Percentiles rank a stretch among this genome's conserved stretches.
Evolutionary conservation across 2,888 invertebrate species (phyloP).

Genomic region (Vanessa cardui): DNA sequence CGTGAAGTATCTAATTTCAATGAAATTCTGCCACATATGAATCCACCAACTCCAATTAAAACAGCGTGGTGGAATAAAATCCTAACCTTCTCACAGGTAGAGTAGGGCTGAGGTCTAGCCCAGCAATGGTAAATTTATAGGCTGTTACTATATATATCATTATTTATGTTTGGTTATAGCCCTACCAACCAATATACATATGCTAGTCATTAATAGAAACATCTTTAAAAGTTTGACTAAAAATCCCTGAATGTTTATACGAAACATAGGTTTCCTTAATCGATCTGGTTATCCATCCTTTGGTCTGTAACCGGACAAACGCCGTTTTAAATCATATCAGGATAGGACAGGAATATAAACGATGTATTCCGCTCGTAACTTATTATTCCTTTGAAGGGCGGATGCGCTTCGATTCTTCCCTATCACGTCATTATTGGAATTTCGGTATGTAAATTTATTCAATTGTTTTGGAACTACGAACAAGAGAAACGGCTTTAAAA

Average conservation of each 20-base stretch:
- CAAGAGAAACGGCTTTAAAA: too few relatives aligned
- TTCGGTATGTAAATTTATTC: background rate
- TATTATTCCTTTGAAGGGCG: constrained; percentile 5
- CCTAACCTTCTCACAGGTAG: too few relatives aligned
- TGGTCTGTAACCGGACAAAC: background rate
- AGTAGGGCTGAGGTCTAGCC: too few relatives aligned
- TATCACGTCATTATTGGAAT: background rate
- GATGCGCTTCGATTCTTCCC: background rate
- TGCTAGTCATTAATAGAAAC: background rate
- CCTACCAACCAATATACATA: background rate
- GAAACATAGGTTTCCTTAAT: background rate
- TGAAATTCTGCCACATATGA: too few relatives aligned
- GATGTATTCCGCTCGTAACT: constrained; percentile 8
- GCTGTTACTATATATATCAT: too few relatives aligned
- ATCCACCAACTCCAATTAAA: too few relatives aligned
- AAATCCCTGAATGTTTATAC: background rate
- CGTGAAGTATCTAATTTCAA: too few relatives aligned
- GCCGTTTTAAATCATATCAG: constrained; percentile 22
- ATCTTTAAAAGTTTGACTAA: background rate
- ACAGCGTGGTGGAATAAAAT: too few relatives aligned
- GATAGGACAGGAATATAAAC: constrained; percentile 12
- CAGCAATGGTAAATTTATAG: too few relatives aligned
- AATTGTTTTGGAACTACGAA: background rate
- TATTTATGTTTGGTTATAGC: background rate
- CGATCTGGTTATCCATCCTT: background rate